Evolutionary conservation across 2,113 vertebrate species (phyloP).

Genomic region (Heterocephalus glaber): DNA sequence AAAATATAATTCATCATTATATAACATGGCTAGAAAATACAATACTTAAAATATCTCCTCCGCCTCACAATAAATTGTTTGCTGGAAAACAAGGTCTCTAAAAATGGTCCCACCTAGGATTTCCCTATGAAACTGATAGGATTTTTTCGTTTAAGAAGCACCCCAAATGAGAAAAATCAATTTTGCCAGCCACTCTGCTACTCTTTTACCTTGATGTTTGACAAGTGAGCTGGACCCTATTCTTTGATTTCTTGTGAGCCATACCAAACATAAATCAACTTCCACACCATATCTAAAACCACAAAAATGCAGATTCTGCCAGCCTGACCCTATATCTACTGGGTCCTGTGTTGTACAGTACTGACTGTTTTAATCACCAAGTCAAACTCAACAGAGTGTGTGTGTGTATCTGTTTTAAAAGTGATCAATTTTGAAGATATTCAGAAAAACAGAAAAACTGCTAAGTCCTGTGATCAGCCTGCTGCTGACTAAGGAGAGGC

Average conservation of each 20-base stretch:
- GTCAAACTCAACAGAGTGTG: not conserved
- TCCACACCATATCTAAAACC: not conserved
- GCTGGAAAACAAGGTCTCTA: not conserved
- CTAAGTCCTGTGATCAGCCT: not conserved
- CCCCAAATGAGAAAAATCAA: not conserved
- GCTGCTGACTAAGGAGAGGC: rapidly evolving
- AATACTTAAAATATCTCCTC: not conserved
- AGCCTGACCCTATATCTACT: rapidly evolving
- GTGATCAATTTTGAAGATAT: not conserved
- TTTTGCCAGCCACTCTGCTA: not conserved
- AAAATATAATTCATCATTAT: not conserved
- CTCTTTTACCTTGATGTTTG: not conserved
- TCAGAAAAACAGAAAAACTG: not conserved
- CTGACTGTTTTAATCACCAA: not conserved
- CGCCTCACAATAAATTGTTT: not conserved
- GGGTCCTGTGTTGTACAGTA: not conserved
- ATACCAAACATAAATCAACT: not conserved
- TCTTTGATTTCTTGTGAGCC: not conserved
- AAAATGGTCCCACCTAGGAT: not conserved
- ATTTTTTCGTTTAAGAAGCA: not conserved
- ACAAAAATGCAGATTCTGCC: not conserved
- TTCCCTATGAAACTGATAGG: not conserved
- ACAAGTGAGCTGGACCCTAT: not conserved
- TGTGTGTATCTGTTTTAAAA: not conserved
- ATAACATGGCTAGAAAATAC: not conserved